Conservation (phyloP, 2,113 vertebrate species). For the Crotophaga sulcirostris region DNA sequence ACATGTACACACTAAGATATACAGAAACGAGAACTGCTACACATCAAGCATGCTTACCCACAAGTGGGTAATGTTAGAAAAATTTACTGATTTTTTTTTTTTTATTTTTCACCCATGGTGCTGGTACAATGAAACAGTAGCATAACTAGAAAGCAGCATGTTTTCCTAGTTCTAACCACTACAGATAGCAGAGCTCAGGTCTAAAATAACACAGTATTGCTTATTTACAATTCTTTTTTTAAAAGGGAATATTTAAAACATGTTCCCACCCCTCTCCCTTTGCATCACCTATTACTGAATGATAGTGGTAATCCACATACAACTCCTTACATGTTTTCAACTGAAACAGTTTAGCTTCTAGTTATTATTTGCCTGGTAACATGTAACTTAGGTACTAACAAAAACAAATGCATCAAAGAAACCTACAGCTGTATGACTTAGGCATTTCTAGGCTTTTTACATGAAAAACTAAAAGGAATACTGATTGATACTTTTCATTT, state of each 20-base stretch:
- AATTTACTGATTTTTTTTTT: slow-evolving; percentile 26
- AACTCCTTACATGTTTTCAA: slow-evolving; percentile 53
- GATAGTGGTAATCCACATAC: slow-evolving; percentile 52
- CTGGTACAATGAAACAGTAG: slow-evolving; percentile 71
- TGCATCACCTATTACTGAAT: slow-evolving; percentile 44
- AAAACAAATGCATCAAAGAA: slow-evolving; percentile 12
- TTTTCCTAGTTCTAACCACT: slow-evolving; percentile 72
- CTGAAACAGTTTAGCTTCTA: slow-evolving; percentile 58
- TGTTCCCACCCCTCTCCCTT: slow-evolving; percentile 58
- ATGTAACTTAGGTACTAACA: not conserved
- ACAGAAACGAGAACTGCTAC: slow-evolving; percentile 59
- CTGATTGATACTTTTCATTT: slow-evolving; percentile 6
- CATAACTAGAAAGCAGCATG: slow-evolving; percentile 72
- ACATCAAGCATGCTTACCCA: slow-evolving; percentile 72
- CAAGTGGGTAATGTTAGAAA: slow-evolving; percentile 55
- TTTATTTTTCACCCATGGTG: slow-evolving; percentile 9
- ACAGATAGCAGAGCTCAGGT: slow-evolving; percentile 64
- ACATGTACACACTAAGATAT: slow-evolving; percentile 59
- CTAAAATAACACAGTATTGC: slow-evolving; percentile 66
- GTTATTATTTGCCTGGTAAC: slow-evolving; percentile 37
- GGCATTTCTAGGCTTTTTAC: not conserved
- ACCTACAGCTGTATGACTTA: slow-evolving; percentile 2
- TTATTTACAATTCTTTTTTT: slow-evolving; percentile 73
- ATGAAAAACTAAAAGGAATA: slow-evolving; percentile 43
- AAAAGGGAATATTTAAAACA: slow-evolving; percentile 69